Percentiles rank a stretch among this genome's conserved stretches.
Evolutionary conservation across 1,140 invertebrate species (phyloP).

Genomic region (Penaeus japonicus): DNA sequence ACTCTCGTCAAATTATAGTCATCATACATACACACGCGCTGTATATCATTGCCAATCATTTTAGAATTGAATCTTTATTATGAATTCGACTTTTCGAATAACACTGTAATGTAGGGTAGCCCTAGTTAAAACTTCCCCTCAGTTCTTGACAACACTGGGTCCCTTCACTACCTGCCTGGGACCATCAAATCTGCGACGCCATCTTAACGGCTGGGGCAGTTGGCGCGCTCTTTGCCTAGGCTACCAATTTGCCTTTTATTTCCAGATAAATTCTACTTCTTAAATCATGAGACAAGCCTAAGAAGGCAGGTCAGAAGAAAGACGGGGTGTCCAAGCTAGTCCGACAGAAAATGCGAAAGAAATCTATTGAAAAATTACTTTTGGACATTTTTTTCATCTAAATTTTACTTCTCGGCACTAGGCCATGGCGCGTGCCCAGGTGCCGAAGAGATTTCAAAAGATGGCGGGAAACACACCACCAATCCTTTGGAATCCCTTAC

Average conservation of each 20-base stretch:
- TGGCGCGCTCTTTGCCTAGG: slow-evolving; percentile 26
- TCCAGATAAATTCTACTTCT: no score
- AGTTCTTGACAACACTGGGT: slow-evolving; percentile 39
- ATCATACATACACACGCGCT: no score
- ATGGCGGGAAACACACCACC: slow-evolving; percentile 28
- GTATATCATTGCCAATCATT: no score
- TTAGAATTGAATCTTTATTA: no score
- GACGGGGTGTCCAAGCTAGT: no score
- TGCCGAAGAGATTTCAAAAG: slow-evolving; percentile 26
- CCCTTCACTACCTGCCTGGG: slow-evolving; percentile 34
- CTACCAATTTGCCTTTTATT: slow-evolving; percentile 7
- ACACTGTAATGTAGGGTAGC: neutral
- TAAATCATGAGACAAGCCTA: neutral
- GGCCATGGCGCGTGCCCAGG: slow-evolving; percentile 30
- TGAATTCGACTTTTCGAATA: no score
- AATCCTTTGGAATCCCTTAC: neutral
- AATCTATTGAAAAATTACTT: no score
- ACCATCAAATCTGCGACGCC: slow-evolving; percentile 50
- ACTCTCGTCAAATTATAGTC: neutral
- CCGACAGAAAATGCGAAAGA: no score
- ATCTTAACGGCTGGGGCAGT: slow-evolving; percentile 46
- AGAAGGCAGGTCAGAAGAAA: neutral
- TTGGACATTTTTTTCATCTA: no score
- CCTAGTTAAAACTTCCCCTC: neutral
- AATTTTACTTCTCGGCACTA: no score